Conservation (phyloP, 1,140 invertebrate genomes). For the Dreissena polymorpha region DNA sequence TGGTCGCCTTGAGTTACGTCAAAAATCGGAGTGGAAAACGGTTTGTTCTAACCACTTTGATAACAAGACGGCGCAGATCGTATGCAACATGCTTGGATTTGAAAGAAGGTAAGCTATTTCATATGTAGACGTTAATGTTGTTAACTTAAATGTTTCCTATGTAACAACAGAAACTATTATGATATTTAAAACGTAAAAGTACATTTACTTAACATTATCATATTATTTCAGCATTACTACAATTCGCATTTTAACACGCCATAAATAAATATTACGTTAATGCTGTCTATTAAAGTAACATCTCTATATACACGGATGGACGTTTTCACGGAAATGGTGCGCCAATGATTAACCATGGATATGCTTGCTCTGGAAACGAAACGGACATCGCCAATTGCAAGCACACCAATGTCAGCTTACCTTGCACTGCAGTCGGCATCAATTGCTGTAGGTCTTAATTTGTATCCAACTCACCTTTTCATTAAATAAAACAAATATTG, state of each 20-base stretch:
- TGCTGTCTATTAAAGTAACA: not conserved
- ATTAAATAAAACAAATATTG: no score
- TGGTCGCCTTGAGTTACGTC: conserved; percentile 17
- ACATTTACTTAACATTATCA: no score
- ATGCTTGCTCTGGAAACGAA: conserved; percentile 1
- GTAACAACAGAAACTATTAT: no score
- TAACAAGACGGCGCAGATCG: not conserved
- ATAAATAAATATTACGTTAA: not conserved
- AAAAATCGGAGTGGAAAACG: not conserved
- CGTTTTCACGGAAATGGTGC: not conserved
- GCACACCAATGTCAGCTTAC: not conserved
- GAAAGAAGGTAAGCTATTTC: conserved; percentile 7
- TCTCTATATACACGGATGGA: not conserved
- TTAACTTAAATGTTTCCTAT: not conserved
- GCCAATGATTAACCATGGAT: not conserved
- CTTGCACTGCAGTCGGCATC: not conserved
- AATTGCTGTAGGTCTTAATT: conserved; percentile 25
- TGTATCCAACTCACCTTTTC: no score
- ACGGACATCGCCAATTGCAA: conserved; percentile 12
- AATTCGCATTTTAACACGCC: not conserved
- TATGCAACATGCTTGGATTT: conserved; percentile 31
- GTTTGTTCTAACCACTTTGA: conserved; percentile 5
- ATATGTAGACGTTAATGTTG: not conserved
- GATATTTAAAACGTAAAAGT: no score
- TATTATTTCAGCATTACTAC: not conserved